phyloP scores from a whole-genome alignment of 2,888 invertebrate species.

The Harpalus rubripes region DNA sequence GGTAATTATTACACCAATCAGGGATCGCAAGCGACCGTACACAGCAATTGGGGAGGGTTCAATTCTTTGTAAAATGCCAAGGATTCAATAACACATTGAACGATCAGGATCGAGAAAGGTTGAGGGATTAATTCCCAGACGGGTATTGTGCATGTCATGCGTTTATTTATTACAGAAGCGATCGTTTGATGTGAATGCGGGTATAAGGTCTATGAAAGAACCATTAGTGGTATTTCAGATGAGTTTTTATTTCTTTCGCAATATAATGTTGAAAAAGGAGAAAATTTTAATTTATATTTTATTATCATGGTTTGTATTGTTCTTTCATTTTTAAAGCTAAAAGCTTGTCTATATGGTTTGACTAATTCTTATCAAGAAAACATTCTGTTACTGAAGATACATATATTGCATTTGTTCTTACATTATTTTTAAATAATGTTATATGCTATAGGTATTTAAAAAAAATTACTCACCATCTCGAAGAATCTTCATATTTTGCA shows the following conservation, averaged over 20 bases:
- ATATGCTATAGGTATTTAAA: too few relatives aligned
- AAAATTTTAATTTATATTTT: constrained; percentile 14
- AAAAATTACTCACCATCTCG: too few relatives aligned
- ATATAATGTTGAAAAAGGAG: background rate
- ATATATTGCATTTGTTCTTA: too few relatives aligned
- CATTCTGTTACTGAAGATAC: too few relatives aligned
- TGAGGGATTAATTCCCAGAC: constrained; percentile 45
- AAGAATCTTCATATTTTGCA: too few relatives aligned
- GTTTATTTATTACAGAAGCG: constrained; percentile 59
- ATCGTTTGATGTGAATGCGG: background rate
- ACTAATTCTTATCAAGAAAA: too few relatives aligned
- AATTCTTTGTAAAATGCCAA: constrained; percentile 53
- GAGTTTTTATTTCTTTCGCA: background rate
- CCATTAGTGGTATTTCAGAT: background rate
- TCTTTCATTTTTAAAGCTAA: background rate
- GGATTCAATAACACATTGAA: constrained; percentile 43
- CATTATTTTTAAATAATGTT: too few relatives aligned
- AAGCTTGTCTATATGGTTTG: too few relatives aligned
- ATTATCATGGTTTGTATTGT: background rate
- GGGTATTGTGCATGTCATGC: constrained; percentile 42
- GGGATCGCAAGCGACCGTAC: background rate
- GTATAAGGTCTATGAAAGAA: background rate
- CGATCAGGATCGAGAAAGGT: background rate
- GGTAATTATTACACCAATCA: background rate
- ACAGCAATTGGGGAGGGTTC: background rate